A percentile compares a stretch with the other conserved stretches of the same genome.
phyloP scores from a whole-genome alignment of 2,888 invertebrate species.

The Acholoe squamosa region DNA sequence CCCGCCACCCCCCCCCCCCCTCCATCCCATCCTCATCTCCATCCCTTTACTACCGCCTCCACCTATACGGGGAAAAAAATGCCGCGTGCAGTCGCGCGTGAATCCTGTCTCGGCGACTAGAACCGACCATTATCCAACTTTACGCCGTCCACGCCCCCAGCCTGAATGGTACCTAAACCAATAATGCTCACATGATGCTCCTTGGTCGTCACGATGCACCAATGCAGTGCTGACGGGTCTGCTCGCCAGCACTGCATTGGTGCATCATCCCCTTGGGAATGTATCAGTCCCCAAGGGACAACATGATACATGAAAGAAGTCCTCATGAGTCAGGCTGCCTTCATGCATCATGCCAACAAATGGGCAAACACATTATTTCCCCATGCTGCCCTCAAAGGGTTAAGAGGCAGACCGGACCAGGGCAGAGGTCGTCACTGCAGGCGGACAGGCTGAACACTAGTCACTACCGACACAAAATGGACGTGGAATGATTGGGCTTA shows the following conservation, averaged over 20 bases:
- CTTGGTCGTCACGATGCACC: too few relatives aligned
- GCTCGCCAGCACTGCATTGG: too few relatives aligned
- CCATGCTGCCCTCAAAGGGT: too few relatives aligned
- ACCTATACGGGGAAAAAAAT: neutral
- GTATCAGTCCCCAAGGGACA: too few relatives aligned
- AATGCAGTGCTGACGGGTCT: too few relatives aligned
- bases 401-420: neutral
- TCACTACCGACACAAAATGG: neutral
- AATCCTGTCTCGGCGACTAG: neutral
- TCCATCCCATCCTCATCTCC: too few relatives aligned
- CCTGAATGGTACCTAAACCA: neutral
- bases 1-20: neutral
- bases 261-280: too few relatives aligned
- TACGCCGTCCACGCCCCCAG: neutral
- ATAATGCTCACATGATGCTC: too few relatives aligned
- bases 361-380: too few relatives aligned
- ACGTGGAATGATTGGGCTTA: constrained; percentile 14
- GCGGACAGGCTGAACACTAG: neutral
- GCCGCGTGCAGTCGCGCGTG: constrained; percentile 30
- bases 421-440: neutral
- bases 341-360: too few relatives aligned
- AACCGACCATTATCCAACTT: constrained; percentile 18
- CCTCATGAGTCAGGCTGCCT: too few relatives aligned
- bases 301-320: too few relatives aligned
- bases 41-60: neutral